Evolutionary conservation across 2,113 vertebrate genomes (phyloP).

Genomic region (Acanthochromis polyacanthus): DNA sequence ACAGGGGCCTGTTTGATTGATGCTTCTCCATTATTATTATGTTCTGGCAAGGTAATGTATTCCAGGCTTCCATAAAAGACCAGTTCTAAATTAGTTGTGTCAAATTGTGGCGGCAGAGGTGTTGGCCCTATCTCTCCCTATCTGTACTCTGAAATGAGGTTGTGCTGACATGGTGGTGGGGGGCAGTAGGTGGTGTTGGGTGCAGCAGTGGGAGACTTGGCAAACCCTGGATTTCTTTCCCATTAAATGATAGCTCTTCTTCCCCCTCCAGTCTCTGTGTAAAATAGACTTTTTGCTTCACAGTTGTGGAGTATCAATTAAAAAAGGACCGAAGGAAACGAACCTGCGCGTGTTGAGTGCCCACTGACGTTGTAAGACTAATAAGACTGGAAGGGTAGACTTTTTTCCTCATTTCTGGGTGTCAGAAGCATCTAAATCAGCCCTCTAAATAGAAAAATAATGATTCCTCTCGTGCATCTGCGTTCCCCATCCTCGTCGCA

Average conservation of each 20-base stretch:
- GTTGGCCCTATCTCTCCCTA: constrained; percentile 72
- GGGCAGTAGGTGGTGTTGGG: constrained; percentile 7
- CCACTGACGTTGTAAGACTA: constrained; percentile 1
- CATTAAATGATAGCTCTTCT: constrained; percentile 65
- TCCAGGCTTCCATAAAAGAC: constrained; percentile 76
- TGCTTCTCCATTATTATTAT: constrained; percentile 82
- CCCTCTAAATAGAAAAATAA: constrained; percentile 24
- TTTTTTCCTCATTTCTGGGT: constrained; percentile 23
- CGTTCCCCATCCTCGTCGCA: constrained; percentile 52
- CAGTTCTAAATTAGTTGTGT: constrained; percentile 84
- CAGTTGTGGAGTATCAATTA: constrained; percentile 42
- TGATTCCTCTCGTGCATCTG: constrained; percentile 33
- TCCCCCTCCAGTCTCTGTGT: constrained; percentile 5
- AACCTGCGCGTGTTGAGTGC: not conserved
- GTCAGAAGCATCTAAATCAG: constrained; percentile 36
- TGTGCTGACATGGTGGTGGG: constrained; percentile 64
- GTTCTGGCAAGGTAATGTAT: constrained; percentile 79
- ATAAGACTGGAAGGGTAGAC: not conserved
- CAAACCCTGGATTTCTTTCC: constrained; percentile 41
- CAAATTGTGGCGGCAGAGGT: constrained; percentile 75
- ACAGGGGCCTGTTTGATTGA: constrained; percentile 79
- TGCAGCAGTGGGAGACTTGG: constrained; percentile 22
- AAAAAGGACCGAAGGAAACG: constrained; percentile 5
- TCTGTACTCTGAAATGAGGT: constrained; percentile 79
- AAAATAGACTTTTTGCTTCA: constrained; percentile 25